phyloP scores from a whole-genome alignment of 2,888 invertebrate species.

The Acanthacorydalis orientalis region DNA sequence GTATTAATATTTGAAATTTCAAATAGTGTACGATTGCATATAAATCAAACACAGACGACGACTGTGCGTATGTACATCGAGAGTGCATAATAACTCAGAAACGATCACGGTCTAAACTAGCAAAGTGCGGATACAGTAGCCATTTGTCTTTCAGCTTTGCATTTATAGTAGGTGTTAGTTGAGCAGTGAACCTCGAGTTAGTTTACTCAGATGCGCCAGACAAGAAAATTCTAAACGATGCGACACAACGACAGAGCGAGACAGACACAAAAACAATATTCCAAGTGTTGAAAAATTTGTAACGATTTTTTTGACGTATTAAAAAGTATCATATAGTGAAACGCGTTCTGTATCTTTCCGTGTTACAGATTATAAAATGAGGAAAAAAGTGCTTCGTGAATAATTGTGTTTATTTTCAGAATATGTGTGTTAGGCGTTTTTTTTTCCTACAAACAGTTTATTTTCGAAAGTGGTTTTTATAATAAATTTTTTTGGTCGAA shows the following conservation, averaged over 20 bases:
- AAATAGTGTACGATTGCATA: too few relatives aligned
- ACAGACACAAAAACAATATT: slow-evolving; percentile 14
- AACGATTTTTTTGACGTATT: slow-evolving; percentile 10
- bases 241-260: slow-evolving; percentile 10
- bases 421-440: too few relatives aligned
- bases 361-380: too few relatives aligned
- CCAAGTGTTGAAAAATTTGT: slow-evolving; percentile 17
- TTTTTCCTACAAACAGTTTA: background rate
- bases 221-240: slow-evolving; percentile 8
- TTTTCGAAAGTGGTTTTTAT: background rate
- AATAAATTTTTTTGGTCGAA: background rate
- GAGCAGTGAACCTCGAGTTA: slow-evolving; percentile 9
- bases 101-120: slow-evolving; percentile 2
- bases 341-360: too few relatives aligned
- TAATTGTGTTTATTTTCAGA: too few relatives aligned
- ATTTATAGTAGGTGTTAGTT: slow-evolving; percentile 20
- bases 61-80: too few relatives aligned
- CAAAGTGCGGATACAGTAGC: slow-evolving; percentile 22
- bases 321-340: background rate
- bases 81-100: background rate
- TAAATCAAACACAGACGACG: too few relatives aligned
- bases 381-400: too few relatives aligned
- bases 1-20: too few relatives aligned
- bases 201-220: slow-evolving; percentile 19
- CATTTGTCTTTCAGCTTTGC: slow-evolving; percentile 20